Base-by-base conservation (phyloP, 2,797 vertebrate genomes). In the Steatocranus sp. region DNA sequence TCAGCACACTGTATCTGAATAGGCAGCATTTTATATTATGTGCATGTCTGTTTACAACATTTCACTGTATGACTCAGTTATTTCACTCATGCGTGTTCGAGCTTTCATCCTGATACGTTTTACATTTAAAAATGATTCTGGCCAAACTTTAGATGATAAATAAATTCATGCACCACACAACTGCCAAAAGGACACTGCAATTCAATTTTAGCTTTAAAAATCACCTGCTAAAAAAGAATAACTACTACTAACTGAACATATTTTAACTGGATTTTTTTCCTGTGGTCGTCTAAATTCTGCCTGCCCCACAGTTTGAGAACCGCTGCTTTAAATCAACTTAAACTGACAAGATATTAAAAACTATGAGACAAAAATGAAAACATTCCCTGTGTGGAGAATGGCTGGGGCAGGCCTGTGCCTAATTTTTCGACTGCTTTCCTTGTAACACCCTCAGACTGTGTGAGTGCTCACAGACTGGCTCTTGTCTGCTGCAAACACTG, bases 401-500 rank as follows among this genome's bases (percentile, higher is more conserved):
- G 17, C 38, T 43, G 38, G 63, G 9, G 15, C 23, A 1, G 23
- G 66, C 25, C 41, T 73, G 23, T 73, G 66, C 66, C 66, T 48
- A 43, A 30, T 48, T 4, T 18, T 48, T 30, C 4, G 23, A n/a
- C 23, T 77, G 25, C 25, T 77, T 49, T 56, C 30, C 25, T 6
- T 3, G 6, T 9, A 23, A 51, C 32, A 14, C 74, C 23, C 78
- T 49, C 76, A 46, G 51, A 23, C 74, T 51, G 87, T 10, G 56
- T 17, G 11, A 81, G 74, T 34, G 76, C 80, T 27, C 14, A 88
- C 78, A 78, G 85, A 87, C 76, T 0, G 41, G 17, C 43, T 73
- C 25, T 78, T 80, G 85, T 70, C 80, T 78, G 84, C 83, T 38
- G 78, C 83, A 54, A 84, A 93, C 89, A 90, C 91, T 82, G 85